These are phyloP conservation scores for Aphelenchoides fujianensis DNA, from an alignment of 1,140 invertebrate species.

Conservation along the genomic window DNA sequence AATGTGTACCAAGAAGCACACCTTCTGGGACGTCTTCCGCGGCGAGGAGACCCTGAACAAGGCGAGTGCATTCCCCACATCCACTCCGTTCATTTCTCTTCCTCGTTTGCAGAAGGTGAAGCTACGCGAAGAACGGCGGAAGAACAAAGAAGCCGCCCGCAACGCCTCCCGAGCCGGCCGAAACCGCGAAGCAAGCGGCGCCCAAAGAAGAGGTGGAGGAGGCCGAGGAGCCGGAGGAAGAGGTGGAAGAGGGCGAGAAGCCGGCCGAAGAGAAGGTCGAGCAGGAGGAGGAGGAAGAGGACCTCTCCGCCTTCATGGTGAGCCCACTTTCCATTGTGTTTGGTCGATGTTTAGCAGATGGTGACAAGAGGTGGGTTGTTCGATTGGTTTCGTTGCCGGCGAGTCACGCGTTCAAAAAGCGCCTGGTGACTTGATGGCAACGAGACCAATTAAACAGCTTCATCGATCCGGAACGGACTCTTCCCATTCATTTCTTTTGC, in stretches of 20 bases:
- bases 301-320: conserved; percentile 5
- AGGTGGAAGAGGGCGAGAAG: conserved; percentile 1
- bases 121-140: conserved; percentile 21
- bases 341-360: no score
- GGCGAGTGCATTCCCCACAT: conserved; percentile 11
- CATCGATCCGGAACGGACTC: no score
- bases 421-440: no score
- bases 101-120: conserved; percentile 18
- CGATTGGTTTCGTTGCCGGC: no score
- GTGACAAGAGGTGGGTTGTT: no score
- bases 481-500: no score
- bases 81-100: no score
- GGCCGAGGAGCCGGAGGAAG: not conserved
- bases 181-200: conserved; percentile 12
- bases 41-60: conserved; percentile 36
- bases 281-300: not conserved
- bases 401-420: no score
- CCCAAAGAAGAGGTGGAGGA: no score
- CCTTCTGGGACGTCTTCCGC: conserved; percentile 34
- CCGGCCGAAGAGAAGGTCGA: not conserved
- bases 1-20: conserved; percentile 22
- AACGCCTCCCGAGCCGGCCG: not conserved
- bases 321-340: no score
- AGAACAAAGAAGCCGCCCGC: not conserved
- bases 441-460: not conserved